Conservation (phyloP, 1,140 invertebrate species). For the Meloidogyne hapla region DNA sequence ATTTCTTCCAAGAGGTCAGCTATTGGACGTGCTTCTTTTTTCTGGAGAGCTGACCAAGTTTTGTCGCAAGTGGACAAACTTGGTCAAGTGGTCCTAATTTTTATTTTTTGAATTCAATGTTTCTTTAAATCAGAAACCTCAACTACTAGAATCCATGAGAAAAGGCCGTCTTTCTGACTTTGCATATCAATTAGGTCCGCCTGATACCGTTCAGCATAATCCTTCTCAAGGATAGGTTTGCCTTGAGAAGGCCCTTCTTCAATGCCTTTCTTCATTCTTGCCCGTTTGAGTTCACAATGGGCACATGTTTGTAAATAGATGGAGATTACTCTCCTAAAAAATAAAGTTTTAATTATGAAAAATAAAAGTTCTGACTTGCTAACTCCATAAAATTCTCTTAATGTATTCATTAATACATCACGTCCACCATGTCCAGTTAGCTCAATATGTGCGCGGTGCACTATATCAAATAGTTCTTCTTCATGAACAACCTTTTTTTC, state of each 20-base stretch:
- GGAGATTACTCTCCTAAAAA: neutral
- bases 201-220: neutral
- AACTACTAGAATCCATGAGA: neutral
- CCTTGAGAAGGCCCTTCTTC: neutral
- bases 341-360: neutral
- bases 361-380: neutral
- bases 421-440: neutral
- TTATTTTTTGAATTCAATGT: neutral
- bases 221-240: neutral
- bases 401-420: neutral
- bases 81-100: conserved; percentile 3
- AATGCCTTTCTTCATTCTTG: neutral
- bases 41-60: neutral
- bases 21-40: neutral
- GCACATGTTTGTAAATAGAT: neutral
- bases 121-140: neutral
- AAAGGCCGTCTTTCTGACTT: neutral
- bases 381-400: neutral
- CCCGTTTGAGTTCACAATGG: neutral
- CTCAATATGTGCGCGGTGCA: neutral
- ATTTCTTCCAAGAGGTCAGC: neutral
- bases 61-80: conserved; percentile 2
- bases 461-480: neutral
- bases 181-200: neutral
- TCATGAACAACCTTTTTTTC: neutral